Evolutionary conservation across 1,140 invertebrate species (phyloP).

Genomic region (Formica exsecta): DNA sequence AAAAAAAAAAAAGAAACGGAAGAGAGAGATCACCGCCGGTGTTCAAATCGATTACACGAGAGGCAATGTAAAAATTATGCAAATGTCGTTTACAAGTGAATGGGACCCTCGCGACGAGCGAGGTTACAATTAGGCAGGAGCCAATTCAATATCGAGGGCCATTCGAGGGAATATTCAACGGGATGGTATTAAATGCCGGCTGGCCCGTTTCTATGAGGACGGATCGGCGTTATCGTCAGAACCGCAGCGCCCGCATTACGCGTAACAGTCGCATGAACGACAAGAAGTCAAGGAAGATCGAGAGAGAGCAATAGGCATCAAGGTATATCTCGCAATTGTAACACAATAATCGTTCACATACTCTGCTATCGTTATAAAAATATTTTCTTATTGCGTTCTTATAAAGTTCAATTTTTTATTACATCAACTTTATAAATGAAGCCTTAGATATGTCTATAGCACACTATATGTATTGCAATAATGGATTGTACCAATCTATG

Average conservation of each 20-base stretch:
- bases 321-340: neutral
- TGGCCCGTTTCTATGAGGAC: constrained; percentile 77
- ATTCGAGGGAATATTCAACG: constrained; percentile 85
- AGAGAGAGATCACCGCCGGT: constrained; percentile 65
- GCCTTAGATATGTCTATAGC: neutral
- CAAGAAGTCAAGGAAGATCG: constrained; percentile 2
- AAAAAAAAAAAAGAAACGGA: constrained; percentile 68
- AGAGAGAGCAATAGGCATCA: neutral
- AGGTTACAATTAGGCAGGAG: constrained; percentile 86
- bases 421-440: neutral
- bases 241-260: constrained; percentile 18
- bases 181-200: constrained; percentile 84
- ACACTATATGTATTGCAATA: neutral
- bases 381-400: neutral
- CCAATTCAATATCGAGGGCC: constrained; percentile 86
- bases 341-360: neutral
- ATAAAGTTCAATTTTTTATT: neutral
- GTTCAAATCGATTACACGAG: constrained; percentile 81
- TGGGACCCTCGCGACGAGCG: constrained; percentile 79
- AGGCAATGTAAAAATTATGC: constrained; percentile 86
- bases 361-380: neutral
- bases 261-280: constrained; percentile 16
- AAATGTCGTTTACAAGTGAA: constrained; percentile 85
- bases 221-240: constrained; percentile 76
- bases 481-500: too few relatives aligned